These are phyloP conservation scores for Macrosteles quadrilineatus DNA, from an alignment of 1,140 invertebrate species.

Conservation along the genomic window DNA sequence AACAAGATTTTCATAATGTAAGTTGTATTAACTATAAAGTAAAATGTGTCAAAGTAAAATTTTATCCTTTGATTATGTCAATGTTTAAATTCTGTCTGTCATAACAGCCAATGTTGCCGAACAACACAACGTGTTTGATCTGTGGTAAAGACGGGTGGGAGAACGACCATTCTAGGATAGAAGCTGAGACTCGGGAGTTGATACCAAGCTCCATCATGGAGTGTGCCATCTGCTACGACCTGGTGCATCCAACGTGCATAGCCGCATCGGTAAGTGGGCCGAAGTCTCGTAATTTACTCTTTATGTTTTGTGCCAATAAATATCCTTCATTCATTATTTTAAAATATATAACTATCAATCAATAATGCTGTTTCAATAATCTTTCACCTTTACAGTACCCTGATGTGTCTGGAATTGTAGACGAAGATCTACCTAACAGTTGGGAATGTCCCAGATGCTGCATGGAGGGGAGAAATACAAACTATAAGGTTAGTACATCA, in stretches of 20 bases:
- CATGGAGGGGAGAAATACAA: constrained; percentile 76
- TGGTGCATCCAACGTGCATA: constrained; percentile 83
- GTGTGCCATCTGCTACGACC: constrained; percentile 90
- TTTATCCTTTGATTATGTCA: too few species aligned
- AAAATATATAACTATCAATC: neutral
- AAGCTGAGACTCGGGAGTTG: constrained; percentile 50
- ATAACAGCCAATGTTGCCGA: constrained; percentile 83
- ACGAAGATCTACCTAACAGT: constrained; percentile 94
- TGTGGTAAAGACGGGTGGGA: constrained; percentile 91
- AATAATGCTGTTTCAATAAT: neutral
- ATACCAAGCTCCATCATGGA: constrained; percentile 62
- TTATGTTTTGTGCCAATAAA: neutral
- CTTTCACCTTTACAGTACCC: neutral
- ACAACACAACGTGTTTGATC: constrained; percentile 84
- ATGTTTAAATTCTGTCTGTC: too few species aligned
- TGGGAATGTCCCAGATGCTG: constrained; percentile 96
- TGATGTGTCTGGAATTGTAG: constrained; percentile 60
- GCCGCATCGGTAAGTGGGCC: neutral
- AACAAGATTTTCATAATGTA: too few species aligned
- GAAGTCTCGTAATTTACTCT: too few species aligned
- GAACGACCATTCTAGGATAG: constrained; percentile 58
- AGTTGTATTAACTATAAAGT: too few species aligned
- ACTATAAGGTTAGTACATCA: constrained; percentile 57
- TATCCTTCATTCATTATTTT: neutral
- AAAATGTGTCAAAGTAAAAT: too few species aligned